phyloP scores from a whole-genome alignment of 2,888 invertebrate species.

The Argynnis bischoffii region DNA sequence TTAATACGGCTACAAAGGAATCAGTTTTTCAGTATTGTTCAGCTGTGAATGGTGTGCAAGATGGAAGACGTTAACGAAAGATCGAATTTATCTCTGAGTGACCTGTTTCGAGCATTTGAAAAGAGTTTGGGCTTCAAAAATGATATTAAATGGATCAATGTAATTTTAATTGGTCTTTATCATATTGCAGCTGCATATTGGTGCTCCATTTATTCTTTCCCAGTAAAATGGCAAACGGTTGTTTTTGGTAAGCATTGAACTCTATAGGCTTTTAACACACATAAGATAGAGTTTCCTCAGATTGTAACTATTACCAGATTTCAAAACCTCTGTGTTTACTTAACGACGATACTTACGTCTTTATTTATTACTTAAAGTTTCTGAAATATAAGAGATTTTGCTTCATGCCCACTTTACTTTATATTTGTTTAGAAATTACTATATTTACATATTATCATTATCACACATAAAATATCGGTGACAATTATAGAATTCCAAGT shows the following conservation, averaged over 20 bases:
- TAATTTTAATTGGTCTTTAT: slow-evolving; percentile 61
- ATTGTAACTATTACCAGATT: too few species aligned
- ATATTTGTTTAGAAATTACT: too few species aligned
- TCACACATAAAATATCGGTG: too few species aligned
- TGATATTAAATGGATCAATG: slow-evolving; percentile 72
- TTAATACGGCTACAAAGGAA: background rate
- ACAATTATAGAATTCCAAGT: too few species aligned
- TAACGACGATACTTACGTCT: too few species aligned
- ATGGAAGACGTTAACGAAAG: slow-evolving; percentile 50
- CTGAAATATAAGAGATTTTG: too few species aligned
- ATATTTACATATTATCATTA: too few species aligned
- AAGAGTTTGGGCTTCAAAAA: slow-evolving; percentile 70
- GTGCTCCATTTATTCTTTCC: slow-evolving; percentile 68
- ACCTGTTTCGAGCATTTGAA: slow-evolving; percentile 60
- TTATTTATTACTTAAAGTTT: too few species aligned
- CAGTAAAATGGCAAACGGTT: slow-evolving; percentile 71
- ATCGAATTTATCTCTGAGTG: slow-evolving; percentile 50
- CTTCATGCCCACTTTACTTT: too few species aligned
- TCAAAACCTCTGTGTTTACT: background rate
- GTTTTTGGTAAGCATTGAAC: slow-evolving; percentile 61
- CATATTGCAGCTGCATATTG: slow-evolving; percentile 68
- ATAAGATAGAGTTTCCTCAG: too few species aligned
- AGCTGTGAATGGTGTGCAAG: background rate
- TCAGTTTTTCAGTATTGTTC: background rate
- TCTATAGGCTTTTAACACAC: background rate